Evolutionary conservation across 2,113 vertebrate species (phyloP).

Genomic region (Cebus imitator): DNA sequence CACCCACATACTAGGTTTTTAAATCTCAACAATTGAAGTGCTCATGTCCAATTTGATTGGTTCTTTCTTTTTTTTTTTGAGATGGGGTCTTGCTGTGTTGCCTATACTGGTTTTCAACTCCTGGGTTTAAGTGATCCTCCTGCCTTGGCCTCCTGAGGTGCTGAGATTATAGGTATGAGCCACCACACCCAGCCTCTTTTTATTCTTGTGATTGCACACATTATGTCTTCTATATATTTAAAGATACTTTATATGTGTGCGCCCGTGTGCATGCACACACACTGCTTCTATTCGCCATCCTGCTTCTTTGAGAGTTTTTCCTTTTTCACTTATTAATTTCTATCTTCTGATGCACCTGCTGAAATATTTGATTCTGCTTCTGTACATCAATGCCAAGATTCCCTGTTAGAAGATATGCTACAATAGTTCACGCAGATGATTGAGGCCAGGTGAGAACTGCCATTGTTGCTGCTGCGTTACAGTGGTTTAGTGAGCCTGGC

Average conservation of each 20-base stretch:
- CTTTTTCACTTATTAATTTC: neutral
- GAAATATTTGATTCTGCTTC: neutral
- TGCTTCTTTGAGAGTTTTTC: neutral
- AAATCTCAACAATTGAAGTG: neutral
- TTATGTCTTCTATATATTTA: neutral
- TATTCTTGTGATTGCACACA: neutral
- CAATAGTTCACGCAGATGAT: neutral
- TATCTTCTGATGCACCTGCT: neutral
- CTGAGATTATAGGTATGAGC: too few relatives aligned
- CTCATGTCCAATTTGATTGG: neutral
- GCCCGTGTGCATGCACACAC: too few relatives aligned
- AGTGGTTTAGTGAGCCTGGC: neutral
- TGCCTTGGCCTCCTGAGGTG: too few relatives aligned
- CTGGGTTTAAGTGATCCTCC: too few relatives aligned
- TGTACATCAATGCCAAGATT: neutral
- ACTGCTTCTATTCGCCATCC: neutral
- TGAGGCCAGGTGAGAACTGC: neutral
- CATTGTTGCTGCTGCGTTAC: neutral
- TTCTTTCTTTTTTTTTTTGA: neutral
- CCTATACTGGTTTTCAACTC: too few relatives aligned
- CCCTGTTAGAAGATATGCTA: neutral
- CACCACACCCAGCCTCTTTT: too few relatives aligned
- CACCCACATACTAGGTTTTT: neutral
- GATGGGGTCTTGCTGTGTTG: too few relatives aligned
- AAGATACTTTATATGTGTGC: neutral